Evolutionary conservation across 2,113 vertebrate genomes (phyloP).

Genomic region (Oplegnathus fasciatus): DNA sequence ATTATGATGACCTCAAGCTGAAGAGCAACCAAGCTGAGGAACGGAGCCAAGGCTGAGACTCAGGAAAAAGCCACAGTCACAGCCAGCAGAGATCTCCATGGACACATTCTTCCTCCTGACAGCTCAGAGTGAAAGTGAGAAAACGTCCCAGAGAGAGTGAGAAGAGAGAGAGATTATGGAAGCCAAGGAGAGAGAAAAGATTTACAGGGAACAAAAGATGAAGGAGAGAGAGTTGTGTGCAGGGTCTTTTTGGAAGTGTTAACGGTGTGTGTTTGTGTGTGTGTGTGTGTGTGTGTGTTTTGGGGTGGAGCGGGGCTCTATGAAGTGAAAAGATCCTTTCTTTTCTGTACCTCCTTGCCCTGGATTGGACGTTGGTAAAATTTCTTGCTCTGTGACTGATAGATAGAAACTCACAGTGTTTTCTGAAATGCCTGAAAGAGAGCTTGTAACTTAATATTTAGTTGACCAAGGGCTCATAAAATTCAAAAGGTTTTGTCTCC

Average conservation of each 20-base stretch:
- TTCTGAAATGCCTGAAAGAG: too few relatives aligned
- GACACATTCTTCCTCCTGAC: slow-evolving; percentile 23
- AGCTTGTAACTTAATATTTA: too few relatives aligned
- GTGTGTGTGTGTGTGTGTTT: not conserved
- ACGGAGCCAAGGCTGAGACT: not conserved
- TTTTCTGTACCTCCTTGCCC: not conserved
- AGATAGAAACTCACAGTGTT: too few relatives aligned
- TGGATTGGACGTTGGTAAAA: not conserved
- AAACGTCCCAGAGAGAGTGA: not conserved
- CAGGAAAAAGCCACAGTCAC: not conserved
- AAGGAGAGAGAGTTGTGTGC: slow-evolving; percentile 4
- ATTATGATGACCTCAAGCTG: slow-evolving; percentile 22
- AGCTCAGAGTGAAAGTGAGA: not conserved
- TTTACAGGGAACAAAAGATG: slow-evolving; percentile 6
- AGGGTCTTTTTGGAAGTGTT: slow-evolving; percentile 6
- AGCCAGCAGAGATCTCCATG: slow-evolving; percentile 22
- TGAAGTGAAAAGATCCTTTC: not conserved
- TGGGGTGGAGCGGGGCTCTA: not conserved
- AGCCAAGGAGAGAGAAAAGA: slow-evolving; percentile 7
- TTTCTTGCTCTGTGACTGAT: not conserved
- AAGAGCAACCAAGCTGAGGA: not conserved
- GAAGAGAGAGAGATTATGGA: not conserved
- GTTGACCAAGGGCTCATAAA: too few relatives aligned
- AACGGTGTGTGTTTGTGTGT: not conserved
- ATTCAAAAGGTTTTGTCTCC: too few relatives aligned